Base-by-base conservation (phyloP, 1,140 invertebrate genomes). In the Catajapyx aquilonaris region DNA sequence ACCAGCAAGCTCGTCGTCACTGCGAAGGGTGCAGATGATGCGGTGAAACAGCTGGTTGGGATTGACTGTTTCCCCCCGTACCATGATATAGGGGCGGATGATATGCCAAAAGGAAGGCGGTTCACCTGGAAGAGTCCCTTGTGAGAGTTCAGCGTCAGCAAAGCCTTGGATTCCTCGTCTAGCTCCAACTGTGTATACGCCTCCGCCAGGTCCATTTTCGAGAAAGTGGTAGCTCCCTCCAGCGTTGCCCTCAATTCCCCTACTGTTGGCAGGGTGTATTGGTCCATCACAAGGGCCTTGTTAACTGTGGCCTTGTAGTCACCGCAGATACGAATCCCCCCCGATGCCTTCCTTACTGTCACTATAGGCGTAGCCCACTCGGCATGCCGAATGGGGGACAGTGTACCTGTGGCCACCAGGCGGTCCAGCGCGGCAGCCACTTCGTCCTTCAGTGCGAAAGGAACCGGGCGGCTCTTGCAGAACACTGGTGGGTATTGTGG, bases 361-460 rank as follows among this genome's bases (percentile, higher is more conserved):
- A n/a, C n/a, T n/a, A n/a, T n/a, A n/a, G n/a, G n/a, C n/a, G n/a
- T n/a, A n/a, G n/a, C n/a, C n/a, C n/a, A n/a, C n/a, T 53, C 39
- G n/a, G 39, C 38, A 30, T 34, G 33, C 1, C 39, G 18, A n/a
- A 53, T 34, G 20, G 30, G 35, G 11, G 10, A 22, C 11, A 53
- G 37, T 7, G 43, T 39, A 2, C 43, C 40, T 20, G 40, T 38
- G 1, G 20, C 11, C 20, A 37, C 15, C 22, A 51, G 37, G 21
- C 46, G 22, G 5, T 52, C 39, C 2, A 57, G 22, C 33, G 53
- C 51, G 18, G 25, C 35, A 13, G 50, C 48, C 1, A 59, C 41
- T 13, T 40, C 43, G 4, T 34, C 39, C 11, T 35, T 5, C 4
- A 47, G 2, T 1, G 48, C 41, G 28, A 44, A 43, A 2, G 49